Base-by-base conservation (phyloP, 2,888 invertebrate species). In the Andrena praecox region DNA sequence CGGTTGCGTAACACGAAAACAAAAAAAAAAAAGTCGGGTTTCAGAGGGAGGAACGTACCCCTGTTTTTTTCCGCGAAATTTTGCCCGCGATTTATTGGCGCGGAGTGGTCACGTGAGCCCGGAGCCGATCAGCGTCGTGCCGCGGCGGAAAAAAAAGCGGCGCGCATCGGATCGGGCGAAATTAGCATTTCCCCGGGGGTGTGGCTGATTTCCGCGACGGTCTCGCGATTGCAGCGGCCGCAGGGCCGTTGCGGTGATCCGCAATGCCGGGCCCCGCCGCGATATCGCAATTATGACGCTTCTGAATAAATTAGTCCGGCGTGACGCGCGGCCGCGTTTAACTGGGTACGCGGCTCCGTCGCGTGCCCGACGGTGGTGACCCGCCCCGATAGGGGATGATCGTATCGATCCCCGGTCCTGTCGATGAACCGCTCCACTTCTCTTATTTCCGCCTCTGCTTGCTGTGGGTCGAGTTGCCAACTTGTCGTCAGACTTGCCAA, bases 271-370 rank as follows among this genome's bases (percentile, higher is more conserved):
- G 6, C 85, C 35, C 85, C 90, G 90, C 89, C 24, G 91, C 91
- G 90, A 92, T 90, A 89, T 90, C 89, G 91, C 91, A 91, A 92
- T 92, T 91, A 91, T 89, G 90, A 91, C 84, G 89, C 88, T 90
- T 88, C 86, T 89, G 90, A 91, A 92, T 92, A 92, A 92, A 92
- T 92, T 91, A 91, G 89, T 73, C 66, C 79, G 63, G 64, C 80
- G 76, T 68, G 42, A 63, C 67, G 50, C 74, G 52, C 35, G 20
- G 66, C 27, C 69, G 29, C 48, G 82, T 81, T 81, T 75, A 76
- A 82, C 82, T 70, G 48, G 82, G 62, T 67, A 56, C 75, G 31
- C 52, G 35, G 42, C 48, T 62, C 52, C 76, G 70, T 75, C 82
- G 29, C 71, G 7, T 59, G 54, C 70, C n/a, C 59, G 59, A 29